These are phyloP conservation scores for Phasianus colchicus DNA, from an alignment of 2,113 vertebrate species.

Conservation along the genomic window DNA sequence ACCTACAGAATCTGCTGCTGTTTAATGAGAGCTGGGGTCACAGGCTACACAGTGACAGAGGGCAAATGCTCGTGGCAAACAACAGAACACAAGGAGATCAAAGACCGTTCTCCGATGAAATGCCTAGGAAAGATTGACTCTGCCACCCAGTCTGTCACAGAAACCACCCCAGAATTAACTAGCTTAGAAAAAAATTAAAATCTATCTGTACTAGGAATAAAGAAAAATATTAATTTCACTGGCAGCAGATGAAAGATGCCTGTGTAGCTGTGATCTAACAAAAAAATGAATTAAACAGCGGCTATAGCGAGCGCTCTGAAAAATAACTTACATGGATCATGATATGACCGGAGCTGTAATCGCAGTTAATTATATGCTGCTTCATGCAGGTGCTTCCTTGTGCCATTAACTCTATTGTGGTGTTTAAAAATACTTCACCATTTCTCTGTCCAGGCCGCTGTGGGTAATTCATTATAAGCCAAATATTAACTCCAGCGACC, in stretches of 20 bases:
- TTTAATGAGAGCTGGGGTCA: background rate
- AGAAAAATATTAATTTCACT: slow-evolving; percentile 78
- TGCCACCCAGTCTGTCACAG: slow-evolving; percentile 52
- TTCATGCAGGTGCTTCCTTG: slow-evolving; percentile 48
- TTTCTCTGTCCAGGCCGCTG: slow-evolving; percentile 64
- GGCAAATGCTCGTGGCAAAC: slow-evolving; percentile 19
- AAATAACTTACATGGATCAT: slow-evolving; percentile 75
- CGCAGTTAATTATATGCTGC: slow-evolving; percentile 70
- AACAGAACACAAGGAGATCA: slow-evolving; percentile 39
- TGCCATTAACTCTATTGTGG: slow-evolving; percentile 51
- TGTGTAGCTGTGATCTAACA: slow-evolving; percentile 72
- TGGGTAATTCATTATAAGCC: slow-evolving; percentile 18
- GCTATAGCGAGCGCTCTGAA: slow-evolving; percentile 70
- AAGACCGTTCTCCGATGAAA: slow-evolving; percentile 40
- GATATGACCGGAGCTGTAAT: slow-evolving; percentile 62
- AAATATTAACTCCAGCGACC: background rate
- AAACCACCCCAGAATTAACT: slow-evolving; percentile 69
- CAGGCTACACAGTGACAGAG: background rate
- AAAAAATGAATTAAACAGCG: slow-evolving; percentile 78
- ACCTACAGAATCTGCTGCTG: background rate
- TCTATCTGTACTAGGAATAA: slow-evolving; percentile 68
- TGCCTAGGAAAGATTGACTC: slow-evolving; percentile 9
- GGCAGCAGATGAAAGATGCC: slow-evolving; percentile 76
- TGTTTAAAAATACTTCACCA: slow-evolving; percentile 67
- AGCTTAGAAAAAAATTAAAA: slow-evolving; percentile 47